Base-by-base conservation (phyloP, 2,797 vertebrate species). In the Sternarchorhynchus goeldii region DNA sequence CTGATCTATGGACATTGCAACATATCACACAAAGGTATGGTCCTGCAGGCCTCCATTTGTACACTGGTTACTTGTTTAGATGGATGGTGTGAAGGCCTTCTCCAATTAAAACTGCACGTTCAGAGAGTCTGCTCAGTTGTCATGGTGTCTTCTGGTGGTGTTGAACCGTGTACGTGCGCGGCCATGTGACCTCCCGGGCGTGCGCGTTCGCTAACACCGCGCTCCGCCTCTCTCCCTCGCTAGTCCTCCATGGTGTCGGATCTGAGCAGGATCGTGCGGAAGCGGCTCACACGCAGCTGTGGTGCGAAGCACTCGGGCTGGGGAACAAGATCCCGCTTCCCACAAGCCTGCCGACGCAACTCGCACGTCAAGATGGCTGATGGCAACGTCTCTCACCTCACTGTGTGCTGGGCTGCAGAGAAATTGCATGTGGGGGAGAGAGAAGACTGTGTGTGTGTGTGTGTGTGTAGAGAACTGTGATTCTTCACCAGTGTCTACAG, bases 1-100 rank as follows among this genome's bases (percentile, higher is more conserved):
- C 86, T 70, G 86, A 87, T 87, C 87, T 84, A 87, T 83, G 80
- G 85, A 80, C 86, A 79, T 80, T 65, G 34, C 25, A 64, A 39
- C 41, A 73, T 64, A 45, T 50, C 12, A 3, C 45, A 50, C 1
- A 68, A 73, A 76, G 50, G 69, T 20, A 31, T 18, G 45, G 73
- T 53, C 31, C 56, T 41, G 53, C 34, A 71, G 36, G 66, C 55
- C n/a, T 65, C 32, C 39, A n/a, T 73, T 71, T 55, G 32, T 68
- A 64, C 5, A 6, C 45, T 25, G 4, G 50, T 63, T 20, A 56
- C 39, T 76, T 29, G 76, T 78, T 64, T 59, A 72, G 64, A 63
- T 34, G 25, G 25, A 25, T 20, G 59, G 32, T n/a, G 10, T 17
- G 31, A 55, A 31, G 65, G 71, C 6, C 73, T 7, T 57, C n/a